These are phyloP conservation scores for Natator depressus DNA, from an alignment of 2,113 vertebrate species.

Conservation along the genomic window DNA sequence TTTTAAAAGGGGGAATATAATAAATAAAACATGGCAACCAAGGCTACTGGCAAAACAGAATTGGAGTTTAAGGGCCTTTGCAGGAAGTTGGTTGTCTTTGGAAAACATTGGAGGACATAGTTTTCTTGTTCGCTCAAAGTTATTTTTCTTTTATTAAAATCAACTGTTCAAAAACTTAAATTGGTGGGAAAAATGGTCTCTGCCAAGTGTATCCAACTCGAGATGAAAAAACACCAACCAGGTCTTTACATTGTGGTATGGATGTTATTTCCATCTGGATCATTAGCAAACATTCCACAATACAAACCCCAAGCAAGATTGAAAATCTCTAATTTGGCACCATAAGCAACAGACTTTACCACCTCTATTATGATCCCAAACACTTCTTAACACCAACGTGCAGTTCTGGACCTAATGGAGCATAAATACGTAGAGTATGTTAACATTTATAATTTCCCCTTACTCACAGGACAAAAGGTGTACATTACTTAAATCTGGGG, in stretches of 20 bases:
- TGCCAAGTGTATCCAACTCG: not conserved
- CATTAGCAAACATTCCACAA: constrained; percentile 31
- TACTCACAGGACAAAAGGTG: not conserved
- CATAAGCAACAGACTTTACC: constrained; percentile 2
- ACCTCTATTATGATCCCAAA: constrained; percentile 18
- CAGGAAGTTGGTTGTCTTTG: not conserved
- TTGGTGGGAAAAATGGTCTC: not conserved
- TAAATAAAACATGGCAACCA: not conserved
- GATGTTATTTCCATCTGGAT: constrained; percentile 42
- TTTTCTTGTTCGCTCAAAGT: not conserved
- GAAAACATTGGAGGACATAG: not conserved
- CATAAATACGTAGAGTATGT: not conserved
- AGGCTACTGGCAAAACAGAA: not conserved
- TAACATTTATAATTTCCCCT: not conserved
- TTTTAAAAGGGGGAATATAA: not conserved
- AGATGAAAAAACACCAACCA: constrained; percentile 8
- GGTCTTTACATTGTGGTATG: constrained; percentile 28
- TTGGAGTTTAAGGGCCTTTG: not conserved
- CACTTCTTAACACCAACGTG: not conserved
- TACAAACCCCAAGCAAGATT: not conserved
- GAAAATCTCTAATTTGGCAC: not conserved
- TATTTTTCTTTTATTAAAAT: constrained; percentile 47
- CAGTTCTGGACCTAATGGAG: not conserved
- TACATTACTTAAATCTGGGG: not conserved
- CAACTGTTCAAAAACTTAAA: constrained; percentile 27